A percentile compares a stretch with the other conserved stretches of the same genome.
Conservation (phyloP, 2,113 vertebrate species). For the Smithornis capensis region DNA sequence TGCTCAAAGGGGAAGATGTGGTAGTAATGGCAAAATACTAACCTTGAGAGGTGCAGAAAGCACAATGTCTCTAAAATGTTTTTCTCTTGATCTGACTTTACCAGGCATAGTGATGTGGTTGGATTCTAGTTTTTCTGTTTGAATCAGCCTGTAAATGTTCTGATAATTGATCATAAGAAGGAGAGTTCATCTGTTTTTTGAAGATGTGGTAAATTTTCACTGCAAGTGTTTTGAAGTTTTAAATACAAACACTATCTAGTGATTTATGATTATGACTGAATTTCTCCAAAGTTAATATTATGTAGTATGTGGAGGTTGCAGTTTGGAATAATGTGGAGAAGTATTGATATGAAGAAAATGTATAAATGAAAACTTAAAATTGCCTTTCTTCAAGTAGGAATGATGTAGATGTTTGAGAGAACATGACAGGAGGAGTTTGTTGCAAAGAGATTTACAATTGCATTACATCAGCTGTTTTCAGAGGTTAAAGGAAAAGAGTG, state of each 20-base stretch:
- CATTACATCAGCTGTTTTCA: not conserved
- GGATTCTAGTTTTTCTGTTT: not conserved
- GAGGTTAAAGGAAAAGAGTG: not conserved
- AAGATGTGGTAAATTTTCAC: not conserved
- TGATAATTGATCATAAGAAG: not conserved
- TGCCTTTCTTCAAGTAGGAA: not conserved
- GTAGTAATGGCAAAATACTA: not conserved
- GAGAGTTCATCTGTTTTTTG: not conserved
- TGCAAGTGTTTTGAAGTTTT: not conserved
- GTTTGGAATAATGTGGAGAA: not conserved
- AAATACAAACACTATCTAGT: not conserved
- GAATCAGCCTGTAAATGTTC: not conserved
- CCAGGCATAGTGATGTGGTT: not conserved
- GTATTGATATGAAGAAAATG: fast-evolving
- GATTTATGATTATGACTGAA: not conserved
- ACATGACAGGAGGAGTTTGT: not conserved
- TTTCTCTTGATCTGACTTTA: not conserved
- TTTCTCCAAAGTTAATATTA: not conserved
- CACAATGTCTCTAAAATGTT: not conserved
- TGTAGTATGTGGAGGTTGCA: not conserved
- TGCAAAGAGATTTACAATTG: not conserved
- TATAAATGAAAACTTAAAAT: not conserved
- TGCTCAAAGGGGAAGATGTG: not conserved
- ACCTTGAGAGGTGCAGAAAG: not conserved
- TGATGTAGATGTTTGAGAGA: not conserved